These are phyloP conservation scores for Pegoplata infirma DNA, from an alignment of 2,888 invertebrate genomes.

Conservation along the genomic window DNA sequence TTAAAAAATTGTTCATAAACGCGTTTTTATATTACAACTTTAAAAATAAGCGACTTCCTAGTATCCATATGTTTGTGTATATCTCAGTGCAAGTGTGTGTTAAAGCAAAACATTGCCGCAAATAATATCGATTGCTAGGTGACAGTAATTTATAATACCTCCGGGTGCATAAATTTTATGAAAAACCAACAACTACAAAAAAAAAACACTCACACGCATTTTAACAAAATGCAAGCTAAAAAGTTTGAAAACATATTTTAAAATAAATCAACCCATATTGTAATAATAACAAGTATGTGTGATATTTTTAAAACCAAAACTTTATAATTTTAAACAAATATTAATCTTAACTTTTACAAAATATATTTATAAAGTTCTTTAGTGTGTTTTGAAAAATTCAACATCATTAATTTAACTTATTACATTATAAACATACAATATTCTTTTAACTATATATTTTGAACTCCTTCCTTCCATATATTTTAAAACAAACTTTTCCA, in stretches of 20 bases:
- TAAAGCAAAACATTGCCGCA: constrained; percentile 40
- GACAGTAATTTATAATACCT: constrained; percentile 61
- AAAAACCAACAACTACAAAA: not conserved
- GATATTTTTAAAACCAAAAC: not conserved
- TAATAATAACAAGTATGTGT: not conserved
- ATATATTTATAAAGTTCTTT: not conserved
- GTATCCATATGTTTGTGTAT: not conserved
- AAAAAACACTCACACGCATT: constrained; percentile 16
- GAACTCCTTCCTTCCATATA: not conserved
- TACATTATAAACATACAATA: not conserved
- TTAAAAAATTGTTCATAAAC: too few species aligned
- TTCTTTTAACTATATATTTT: too few species aligned
- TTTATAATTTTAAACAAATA: constrained; percentile 17
- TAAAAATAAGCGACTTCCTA: too few species aligned
- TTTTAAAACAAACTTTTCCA: not conserved
- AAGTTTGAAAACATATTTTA: not conserved
- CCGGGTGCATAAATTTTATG: constrained; percentile 58
- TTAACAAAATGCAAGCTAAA: not conserved
- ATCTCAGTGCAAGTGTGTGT: not conserved
- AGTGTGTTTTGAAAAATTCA: constrained; percentile 4
- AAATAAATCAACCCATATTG: not conserved
- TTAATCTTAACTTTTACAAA: constrained; percentile 11
- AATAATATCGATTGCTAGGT: constrained; percentile 60
- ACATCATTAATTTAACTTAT: constrained; percentile 22
- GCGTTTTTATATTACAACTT: too few species aligned